These are phyloP conservation scores for Hirtodrosophila alboralis DNA, from an alignment of 2,888 invertebrate genomes.

Conservation along the genomic window DNA sequence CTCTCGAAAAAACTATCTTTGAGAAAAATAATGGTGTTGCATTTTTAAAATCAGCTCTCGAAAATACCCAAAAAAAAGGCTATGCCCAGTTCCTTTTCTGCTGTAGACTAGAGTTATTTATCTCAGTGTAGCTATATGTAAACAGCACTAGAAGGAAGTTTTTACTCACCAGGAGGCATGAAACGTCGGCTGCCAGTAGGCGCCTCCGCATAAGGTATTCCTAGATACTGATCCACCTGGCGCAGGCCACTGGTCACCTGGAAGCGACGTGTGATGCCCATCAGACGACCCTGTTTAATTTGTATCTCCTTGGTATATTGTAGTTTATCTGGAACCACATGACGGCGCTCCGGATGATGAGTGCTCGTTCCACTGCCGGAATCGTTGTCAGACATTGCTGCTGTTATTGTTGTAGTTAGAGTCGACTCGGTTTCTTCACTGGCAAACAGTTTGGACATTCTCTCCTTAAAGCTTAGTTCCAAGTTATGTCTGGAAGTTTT, in stretches of 20 bases:
- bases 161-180: slow-evolving; percentile 90
- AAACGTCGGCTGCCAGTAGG: slow-evolving; percentile 90
- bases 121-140: background rate
- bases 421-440: slow-evolving; percentile 34
- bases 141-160: slow-evolving; percentile 1
- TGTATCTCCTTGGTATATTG: slow-evolving; percentile 87
- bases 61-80: too few relatives aligned
- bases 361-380: slow-evolving; percentile 38
- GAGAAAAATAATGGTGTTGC: too few relatives aligned
- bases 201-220: slow-evolving; percentile 92
- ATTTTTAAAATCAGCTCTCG: too few relatives aligned
- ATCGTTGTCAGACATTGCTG: slow-evolving; percentile 21
- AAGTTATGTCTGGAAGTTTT: slow-evolving; percentile 50
- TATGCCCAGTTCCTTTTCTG: too few relatives aligned
- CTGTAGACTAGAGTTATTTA: too few relatives aligned
- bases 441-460: slow-evolving; percentile 59
- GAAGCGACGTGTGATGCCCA: slow-evolving; percentile 88
- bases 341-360: slow-evolving; percentile 75
- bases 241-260: slow-evolving; percentile 86
- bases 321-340: slow-evolving; percentile 81
- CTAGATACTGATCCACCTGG: slow-evolving; percentile 90
- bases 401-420: slow-evolving; percentile 7
- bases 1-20: too few relatives aligned
- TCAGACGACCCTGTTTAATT: slow-evolving; percentile 88
- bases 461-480: slow-evolving; percentile 64